phyloP scores from a whole-genome alignment of 2,888 invertebrate species.

The Chrysotoxum bicinctum region DNA sequence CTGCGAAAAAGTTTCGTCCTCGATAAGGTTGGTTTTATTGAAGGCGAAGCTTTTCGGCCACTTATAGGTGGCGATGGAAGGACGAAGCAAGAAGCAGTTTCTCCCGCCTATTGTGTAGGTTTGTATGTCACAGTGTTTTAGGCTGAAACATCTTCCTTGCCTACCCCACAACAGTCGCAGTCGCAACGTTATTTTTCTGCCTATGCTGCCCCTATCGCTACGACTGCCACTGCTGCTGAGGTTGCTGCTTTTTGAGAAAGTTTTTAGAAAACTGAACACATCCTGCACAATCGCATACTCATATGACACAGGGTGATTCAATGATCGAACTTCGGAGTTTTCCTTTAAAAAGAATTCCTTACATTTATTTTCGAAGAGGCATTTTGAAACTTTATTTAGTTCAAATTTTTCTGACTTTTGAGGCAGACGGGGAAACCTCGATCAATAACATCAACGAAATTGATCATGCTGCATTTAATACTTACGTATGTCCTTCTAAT shows the following conservation, averaged over 20 bases:
- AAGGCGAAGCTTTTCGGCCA: slow-evolving; percentile 64
- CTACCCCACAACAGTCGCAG: slow-evolving; percentile 52
- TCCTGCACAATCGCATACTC: slow-evolving; percentile 24
- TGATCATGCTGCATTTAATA: no score
- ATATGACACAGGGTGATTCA: slow-evolving; percentile 40
- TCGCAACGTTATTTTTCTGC: slow-evolving; percentile 38
- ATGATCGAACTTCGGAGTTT: not conserved
- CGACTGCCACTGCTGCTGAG: slow-evolving; percentile 23
- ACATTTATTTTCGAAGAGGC: no score
- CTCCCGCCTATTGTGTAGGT: not conserved
- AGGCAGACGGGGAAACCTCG: no score
- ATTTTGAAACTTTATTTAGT: no score
- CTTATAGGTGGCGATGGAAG: slow-evolving; percentile 19
- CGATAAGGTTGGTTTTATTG: slow-evolving; percentile 59
- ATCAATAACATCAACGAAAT: no score
- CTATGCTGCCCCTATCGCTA: slow-evolving; percentile 27
- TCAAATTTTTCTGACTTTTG: no score
- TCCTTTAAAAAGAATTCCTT: no score
- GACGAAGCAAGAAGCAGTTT: slow-evolving; percentile 30
- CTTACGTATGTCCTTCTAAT: no score
- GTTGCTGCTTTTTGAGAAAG: slow-evolving; percentile 60
- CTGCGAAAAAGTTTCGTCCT: slow-evolving; percentile 71
- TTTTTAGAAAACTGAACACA: slow-evolving; percentile 68
- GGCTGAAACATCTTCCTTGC: slow-evolving; percentile 47
- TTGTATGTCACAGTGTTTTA: slow-evolving; percentile 42